Evolutionary conservation across 1,140 invertebrate species (phyloP).

Genomic region (Idris sp.): DNA sequence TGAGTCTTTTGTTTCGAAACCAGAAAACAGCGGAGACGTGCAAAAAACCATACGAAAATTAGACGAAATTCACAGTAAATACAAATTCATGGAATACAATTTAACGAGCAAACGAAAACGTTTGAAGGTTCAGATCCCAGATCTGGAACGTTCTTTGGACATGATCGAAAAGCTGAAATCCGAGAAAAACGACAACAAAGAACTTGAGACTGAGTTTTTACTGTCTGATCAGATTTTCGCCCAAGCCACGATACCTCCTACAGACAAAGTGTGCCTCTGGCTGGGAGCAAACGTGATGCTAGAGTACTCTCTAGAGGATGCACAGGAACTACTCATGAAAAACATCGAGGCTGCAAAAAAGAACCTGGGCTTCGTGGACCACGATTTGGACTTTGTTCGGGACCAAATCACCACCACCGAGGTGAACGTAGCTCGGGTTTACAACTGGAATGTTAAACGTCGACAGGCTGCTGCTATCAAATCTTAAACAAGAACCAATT

Average conservation of each 20-base stretch:
- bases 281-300: constrained; percentile 99
- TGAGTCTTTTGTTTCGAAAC: constrained; percentile 91
- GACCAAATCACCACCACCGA: constrained; percentile 99
- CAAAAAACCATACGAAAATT: constrained; percentile 90
- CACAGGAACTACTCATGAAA: constrained; percentile 89
- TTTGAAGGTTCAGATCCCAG: constrained; percentile 93
- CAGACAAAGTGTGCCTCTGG: constrained; percentile 97
- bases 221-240: constrained; percentile 97
- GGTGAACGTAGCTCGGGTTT: constrained; percentile 98
- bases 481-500: background rate
- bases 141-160: constrained; percentile 93
- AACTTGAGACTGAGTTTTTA: constrained; percentile 93
- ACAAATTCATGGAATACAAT: constrained; percentile 98
- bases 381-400: constrained; percentile 93
- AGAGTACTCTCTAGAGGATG: constrained; percentile 96
- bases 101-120: constrained; percentile 89
- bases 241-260: constrained; percentile 92
- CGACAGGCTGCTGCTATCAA: constrained; percentile 29
- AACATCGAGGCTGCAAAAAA: constrained; percentile 93
- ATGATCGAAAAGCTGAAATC: constrained; percentile 93
- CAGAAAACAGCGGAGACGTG: constrained; percentile 88
- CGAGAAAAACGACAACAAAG: constrained; percentile 84
- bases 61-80: constrained; percentile 96
- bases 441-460: constrained; percentile 97
- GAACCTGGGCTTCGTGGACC: constrained; percentile 90